Evolutionary conservation across 2,797 vertebrate species (phyloP).

Genomic region (Poeciliopsis gracilis): DNA sequence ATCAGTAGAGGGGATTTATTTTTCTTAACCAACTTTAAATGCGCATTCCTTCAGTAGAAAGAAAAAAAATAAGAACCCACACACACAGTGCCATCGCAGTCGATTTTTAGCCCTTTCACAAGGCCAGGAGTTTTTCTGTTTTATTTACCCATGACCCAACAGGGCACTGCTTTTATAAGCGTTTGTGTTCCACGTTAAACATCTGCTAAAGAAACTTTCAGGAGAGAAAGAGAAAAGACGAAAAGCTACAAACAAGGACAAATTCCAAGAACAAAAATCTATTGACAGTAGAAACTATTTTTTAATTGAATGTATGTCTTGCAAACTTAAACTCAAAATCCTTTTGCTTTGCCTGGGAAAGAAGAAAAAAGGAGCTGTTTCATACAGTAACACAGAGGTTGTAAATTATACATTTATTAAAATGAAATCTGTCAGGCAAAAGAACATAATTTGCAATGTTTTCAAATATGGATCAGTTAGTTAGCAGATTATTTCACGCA

Average conservation of each 20-base stretch:
- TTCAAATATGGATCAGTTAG: conserved; percentile 34
- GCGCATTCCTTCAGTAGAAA: conserved; percentile 55
- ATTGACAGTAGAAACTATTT: conserved; percentile 1
- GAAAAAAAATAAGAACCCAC: conserved; percentile 7
- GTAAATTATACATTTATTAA: conserved; percentile 20
- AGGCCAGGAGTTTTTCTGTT: conserved; percentile 63
- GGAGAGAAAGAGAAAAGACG: conserved; percentile 4
- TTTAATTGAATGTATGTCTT: background rate
- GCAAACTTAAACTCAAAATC: conserved; percentile 5
- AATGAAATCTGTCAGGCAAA: conserved; percentile 18
- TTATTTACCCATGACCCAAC: conserved; percentile 60
- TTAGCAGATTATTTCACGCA: conserved; percentile 19
- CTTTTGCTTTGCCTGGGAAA: background rate
- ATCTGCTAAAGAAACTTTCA: conserved; percentile 44
- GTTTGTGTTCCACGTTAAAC: conserved; percentile 45
- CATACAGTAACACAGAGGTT: conserved; percentile 7
- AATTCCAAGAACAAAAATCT: conserved; percentile 23
- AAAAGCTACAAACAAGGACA: conserved; percentile 25
- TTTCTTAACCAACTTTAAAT: conserved; percentile 79
- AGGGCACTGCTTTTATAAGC: conserved; percentile 46
- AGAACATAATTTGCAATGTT: conserved; percentile 16
- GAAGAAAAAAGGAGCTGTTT: background rate
- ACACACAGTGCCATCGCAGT: conserved; percentile 59
- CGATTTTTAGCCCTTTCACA: conserved; percentile 69
- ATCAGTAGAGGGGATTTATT: conserved; percentile 81